Base-by-base conservation (phyloP, 2,797 vertebrate species). In the Remorina albescens region DNA sequence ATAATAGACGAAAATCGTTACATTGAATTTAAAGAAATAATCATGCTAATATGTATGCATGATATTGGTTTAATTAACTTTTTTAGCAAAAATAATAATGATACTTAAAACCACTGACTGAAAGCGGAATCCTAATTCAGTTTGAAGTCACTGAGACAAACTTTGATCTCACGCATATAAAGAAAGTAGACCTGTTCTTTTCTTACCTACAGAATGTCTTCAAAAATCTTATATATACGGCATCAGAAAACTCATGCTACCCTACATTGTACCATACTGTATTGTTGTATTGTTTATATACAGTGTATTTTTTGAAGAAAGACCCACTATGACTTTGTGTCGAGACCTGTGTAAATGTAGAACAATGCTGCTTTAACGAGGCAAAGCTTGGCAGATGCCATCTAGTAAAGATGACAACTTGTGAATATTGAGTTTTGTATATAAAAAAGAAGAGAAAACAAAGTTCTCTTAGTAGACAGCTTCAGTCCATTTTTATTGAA, bases 261-360 rank as follows among this genome's bases (percentile, higher is more conserved):
- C 51, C 34, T 23, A 39, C 47, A 18, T 78, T 81, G 62, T 82
- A 71, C 59, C 54, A 36, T 68, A 59, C 53, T 75, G 61, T 72
- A 44, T 68, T n/a, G 19, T 73, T n/a, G n/a, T n/a, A n/a, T n/a
- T n/a, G 55, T 78, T 37, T 60, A 50, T 55, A n/a, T 30, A 54
- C 13, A 68, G 36, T 73, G 32, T 79, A 30, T 67, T 8, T 66
- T 76, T 47, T 74, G 11, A 62, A 67, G 61, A 84, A 86, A 81
- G 28, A 6, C 59, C 89, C 91, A 90, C 90, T 91, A 83, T 61
- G 83, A 87, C 81, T 73, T 81, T 75, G 62, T 58, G 86, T 90
- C 19, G 25, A 83, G 80, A 89, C 91, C 91, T 93, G 91, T 94
- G 93, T 91, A 91, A 85, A 84, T 76, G 86, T 84, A 76, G 73